Evolutionary conservation across 2,888 invertebrate genomes (phyloP), one percentile per base, ranked within the genome.

Genomic region (Chrysina gloriosa): DNA sequence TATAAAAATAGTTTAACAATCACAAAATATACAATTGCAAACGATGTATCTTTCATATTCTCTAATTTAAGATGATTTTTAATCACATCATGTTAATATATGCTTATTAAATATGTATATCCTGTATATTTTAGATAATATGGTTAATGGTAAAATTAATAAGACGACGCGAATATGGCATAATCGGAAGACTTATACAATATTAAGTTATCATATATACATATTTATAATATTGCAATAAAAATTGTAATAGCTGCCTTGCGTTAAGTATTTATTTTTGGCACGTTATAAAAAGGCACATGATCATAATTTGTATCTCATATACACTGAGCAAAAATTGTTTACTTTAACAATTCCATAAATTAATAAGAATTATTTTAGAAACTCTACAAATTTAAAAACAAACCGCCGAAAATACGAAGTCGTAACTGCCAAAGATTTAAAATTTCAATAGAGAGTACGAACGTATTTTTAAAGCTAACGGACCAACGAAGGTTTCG

Each of bases 1-100:
- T 58, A 58, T 58, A 58, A 58, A 58, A 58, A 58, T 58, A 58
- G 36, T 25, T 39, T 11, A 58, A 58, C 58, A 58, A 58, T 58
- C 58, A 58, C 58, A 58, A 58, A 58, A 58, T 58, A 58, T 58
- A 58, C 58, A 58, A 58, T 58, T 58, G 39, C 58, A 58, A 58
- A 58, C 58, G 42, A 9, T 58, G 14, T 31, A 31, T 34, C 16
- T 31, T 52, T 19, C 7, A 6, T 19, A 31, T 14, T 11, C 16
- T 52, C n/a, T 52, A 45, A 45, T 45, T 45, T 45, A 45, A 45
- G 45, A 45, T 45, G 45, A 45, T 45, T 6, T 45, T 45, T 45
- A 19, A 45, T 45, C 45, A 45, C 45, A 45, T 39, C 3, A 39
- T 19, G 21, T 19, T 45, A 45, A 45, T 45, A 19, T 36, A 21